Evolutionary conservation across 2,888 invertebrate genomes (phyloP).

Genomic region (Leucoma salicis): DNA sequence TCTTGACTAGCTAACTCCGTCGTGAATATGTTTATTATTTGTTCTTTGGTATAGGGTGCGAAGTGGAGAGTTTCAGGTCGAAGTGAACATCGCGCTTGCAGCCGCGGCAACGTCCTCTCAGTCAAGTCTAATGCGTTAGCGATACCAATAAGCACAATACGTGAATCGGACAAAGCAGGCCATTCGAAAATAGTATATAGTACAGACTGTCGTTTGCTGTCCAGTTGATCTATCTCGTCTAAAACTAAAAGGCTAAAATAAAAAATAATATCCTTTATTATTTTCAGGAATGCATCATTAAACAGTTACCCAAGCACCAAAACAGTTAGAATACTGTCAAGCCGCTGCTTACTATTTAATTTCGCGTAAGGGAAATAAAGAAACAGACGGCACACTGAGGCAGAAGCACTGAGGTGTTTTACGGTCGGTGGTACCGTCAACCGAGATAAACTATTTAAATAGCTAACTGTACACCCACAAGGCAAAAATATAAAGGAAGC

Average conservation of each 20-base stretch:
- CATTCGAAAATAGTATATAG: conserved; percentile 97
- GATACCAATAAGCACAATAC: conserved; percentile 92
- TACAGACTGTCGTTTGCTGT: conserved; percentile 91
- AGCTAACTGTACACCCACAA: no score
- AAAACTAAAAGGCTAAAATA: conserved; percentile 88
- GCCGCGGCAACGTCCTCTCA: conserved; percentile 92
- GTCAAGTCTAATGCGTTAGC: conserved; percentile 98
- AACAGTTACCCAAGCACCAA: no score
- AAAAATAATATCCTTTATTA: no score
- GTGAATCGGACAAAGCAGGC: conserved; percentile 87
- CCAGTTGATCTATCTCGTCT: conserved; percentile 97
- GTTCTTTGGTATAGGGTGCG: conserved; percentile 93
- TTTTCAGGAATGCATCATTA: no score
- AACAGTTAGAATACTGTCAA: no score
- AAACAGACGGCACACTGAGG: no score
- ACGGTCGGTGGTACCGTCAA: no score
- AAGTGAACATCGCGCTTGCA: conserved; percentile 89
- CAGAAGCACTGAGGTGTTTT: no score
- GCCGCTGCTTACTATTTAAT: no score
- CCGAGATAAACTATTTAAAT: no score
- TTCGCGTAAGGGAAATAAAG: no score
- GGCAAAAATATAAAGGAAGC: no score
- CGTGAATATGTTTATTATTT: conserved; percentile 93
- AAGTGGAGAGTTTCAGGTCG: conserved; percentile 93
- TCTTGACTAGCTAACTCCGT: conserved; percentile 87